Base-by-base conservation (phyloP, 2,113 vertebrate species). In the Seriola aureovittata region DNA sequence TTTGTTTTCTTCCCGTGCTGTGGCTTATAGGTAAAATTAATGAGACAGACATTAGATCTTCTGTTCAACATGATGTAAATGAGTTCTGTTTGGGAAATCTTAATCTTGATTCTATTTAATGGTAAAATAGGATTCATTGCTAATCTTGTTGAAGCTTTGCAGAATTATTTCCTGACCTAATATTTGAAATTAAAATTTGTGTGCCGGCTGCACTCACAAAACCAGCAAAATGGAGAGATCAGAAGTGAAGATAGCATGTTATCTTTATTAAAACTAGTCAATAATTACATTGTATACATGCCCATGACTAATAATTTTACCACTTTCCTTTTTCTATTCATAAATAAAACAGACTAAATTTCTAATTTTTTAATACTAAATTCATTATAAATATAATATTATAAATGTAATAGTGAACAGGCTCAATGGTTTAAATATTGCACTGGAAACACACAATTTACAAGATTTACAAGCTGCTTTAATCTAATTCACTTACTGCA, bases 51-150 rank as follows among this genome's bases (percentile, higher is more conserved):
- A 66, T 64, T 44, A 60, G 54, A 82, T 82, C 54, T 58, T 78
- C 71, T 72, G 76, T 73, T 78, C 40, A 71, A 78, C 63, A 32
- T 5, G 40, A 86, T 88, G 80, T 70, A 85, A 91, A 91, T 86
- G 79, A 90, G 84, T 76, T 93, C 64, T 59, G 80, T 88, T 88
- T 88, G 78, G 52, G 48, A 84, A 89, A 83, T 89, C 84, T 66
- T 88, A 90, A 91, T 92, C 89, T 90, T 87, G 78, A 92, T 92
- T 88, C 73, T 71, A 77, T 90, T 85, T 87, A 76, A 88, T 86
- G 88, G 72, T 87, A 57, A 86, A 92, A 92, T 78, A 64, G 89
- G 91, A 92, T 93, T 92, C 67, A 36, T 23, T 64, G 32, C 34
- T 92, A 92, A 93, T 93, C 92, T 87, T 64, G 67, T 90, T 82